Conservation (phyloP, 2,113 vertebrate genomes). For the Edolisoma coerulescens region DNA sequence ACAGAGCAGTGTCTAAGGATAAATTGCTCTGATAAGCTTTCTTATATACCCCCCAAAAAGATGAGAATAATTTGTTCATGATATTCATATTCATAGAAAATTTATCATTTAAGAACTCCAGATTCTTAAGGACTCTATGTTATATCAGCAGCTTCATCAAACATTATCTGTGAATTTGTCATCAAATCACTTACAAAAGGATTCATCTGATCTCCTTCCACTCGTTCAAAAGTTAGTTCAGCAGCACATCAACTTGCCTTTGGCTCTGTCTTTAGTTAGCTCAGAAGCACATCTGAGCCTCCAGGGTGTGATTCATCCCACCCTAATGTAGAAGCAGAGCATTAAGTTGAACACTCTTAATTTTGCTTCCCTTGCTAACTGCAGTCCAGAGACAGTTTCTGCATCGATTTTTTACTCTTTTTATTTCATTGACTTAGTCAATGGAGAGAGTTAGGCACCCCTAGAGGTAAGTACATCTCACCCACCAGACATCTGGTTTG, state of each 20-base stretch:
- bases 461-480: neutral
- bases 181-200: neutral
- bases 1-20: neutral
- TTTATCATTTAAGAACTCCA: neutral
- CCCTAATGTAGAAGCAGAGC: neutral
- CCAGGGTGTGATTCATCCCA: neutral
- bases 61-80: neutral
- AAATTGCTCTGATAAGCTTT: neutral
- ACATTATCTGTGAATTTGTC: neutral
- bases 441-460: neutral
- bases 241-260: neutral
- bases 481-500: neutral
- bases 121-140: neutral
- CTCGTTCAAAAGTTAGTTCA: neutral
- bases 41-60: neutral
- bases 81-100: neutral
- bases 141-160: neutral
- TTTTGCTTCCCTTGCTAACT: conserved; percentile 31
- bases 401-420: neutral
- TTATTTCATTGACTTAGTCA: neutral
- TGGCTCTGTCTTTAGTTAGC: neutral
- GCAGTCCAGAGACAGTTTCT: neutral
- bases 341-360: conserved; percentile 2
- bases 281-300: neutral
- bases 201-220: neutral